Conservation (phyloP, 2,797 vertebrate genomes). For the Hybognathus amarus region DNA sequence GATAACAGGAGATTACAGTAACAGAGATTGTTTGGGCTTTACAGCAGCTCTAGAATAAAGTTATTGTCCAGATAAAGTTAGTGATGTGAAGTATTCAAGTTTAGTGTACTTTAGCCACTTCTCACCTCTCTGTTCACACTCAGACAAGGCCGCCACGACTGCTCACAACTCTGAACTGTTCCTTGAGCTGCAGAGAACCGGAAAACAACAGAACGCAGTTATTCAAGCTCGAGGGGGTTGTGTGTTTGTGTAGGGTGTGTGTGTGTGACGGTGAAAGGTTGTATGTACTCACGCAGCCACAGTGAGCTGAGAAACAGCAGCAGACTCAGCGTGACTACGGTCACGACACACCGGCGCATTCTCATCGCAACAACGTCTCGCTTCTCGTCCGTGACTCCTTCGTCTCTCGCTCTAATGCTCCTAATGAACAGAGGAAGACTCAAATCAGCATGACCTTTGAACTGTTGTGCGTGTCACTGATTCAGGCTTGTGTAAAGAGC, state of each 20-base stretch:
- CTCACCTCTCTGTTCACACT: constrained; percentile 44
- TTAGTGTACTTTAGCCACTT: neutral
- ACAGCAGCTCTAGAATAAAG: no score
- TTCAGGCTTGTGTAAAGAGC: neutral
- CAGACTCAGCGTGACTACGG: constrained; percentile 65
- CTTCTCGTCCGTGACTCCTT: neutral
- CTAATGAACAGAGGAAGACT: neutral
- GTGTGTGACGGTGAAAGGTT: neutral
- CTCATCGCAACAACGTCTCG: constrained; percentile 1
- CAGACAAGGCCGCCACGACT: constrained; percentile 70
- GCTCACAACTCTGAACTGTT: constrained; percentile 60
- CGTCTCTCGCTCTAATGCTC: neutral
- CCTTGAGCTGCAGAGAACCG: constrained; percentile 65
- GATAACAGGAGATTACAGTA: no score
- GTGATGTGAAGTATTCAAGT: neutral
- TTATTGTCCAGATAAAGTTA: no score
- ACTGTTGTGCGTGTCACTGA: neutral
- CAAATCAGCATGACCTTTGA: constrained; percentile 30
- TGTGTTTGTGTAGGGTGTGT: neutral
- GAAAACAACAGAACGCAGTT: constrained; percentile 12
- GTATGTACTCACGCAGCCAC: constrained; percentile 74
- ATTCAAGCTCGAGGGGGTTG: constrained; percentile 8
- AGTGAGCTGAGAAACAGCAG: constrained; percentile 70
- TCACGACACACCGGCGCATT: constrained; percentile 65
- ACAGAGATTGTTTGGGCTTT: no score